phyloP scores from a whole-genome alignment of 1,140 invertebrate species.

The Manduca sexta region DNA sequence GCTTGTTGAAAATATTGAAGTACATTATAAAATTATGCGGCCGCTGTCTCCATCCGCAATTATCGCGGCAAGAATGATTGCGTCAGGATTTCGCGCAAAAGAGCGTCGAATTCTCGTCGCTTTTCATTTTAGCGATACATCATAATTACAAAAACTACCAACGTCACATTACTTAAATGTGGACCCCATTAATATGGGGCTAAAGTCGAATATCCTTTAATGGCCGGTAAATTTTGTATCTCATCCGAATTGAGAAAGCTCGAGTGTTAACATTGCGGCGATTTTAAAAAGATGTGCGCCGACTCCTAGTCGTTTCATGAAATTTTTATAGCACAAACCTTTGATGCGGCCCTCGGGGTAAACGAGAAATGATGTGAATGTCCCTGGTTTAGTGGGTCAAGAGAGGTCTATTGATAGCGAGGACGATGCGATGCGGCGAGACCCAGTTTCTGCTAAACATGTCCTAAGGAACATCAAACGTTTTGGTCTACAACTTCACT shows the following conservation, averaged over 20 bases:
- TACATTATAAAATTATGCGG: constrained; percentile 19
- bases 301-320: constrained; percentile 26
- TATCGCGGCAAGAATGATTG: constrained; percentile 28
- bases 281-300: constrained; percentile 31
- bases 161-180: constrained; percentile 2
- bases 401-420: constrained; percentile 29
- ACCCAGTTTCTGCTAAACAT: constrained; percentile 18
- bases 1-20: constrained; percentile 15
- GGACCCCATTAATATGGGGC: not conserved
- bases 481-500: not conserved
- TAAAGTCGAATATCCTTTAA: constrained; percentile 14
- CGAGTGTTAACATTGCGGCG: constrained; percentile 25
- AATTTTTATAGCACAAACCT: constrained; percentile 28
- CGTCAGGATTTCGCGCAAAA: constrained; percentile 27
- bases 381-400: constrained; percentile 33
- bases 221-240: constrained; percentile 13
- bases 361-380: constrained; percentile 37
- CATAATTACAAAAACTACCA: constrained; percentile 11
- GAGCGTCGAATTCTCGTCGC: constrained; percentile 16
- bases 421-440: constrained; percentile 15
- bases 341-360: constrained; percentile 28
- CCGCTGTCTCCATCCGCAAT: constrained; percentile 25
- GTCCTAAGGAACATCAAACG: constrained; percentile 15
- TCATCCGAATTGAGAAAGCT: constrained; percentile 8
- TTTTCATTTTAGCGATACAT: constrained; percentile 23